Evolutionary conservation across 2,888 invertebrate species (phyloP), one percentile per base, ranked within the genome.

Genomic region (Gastrophysa polygoni): DNA sequence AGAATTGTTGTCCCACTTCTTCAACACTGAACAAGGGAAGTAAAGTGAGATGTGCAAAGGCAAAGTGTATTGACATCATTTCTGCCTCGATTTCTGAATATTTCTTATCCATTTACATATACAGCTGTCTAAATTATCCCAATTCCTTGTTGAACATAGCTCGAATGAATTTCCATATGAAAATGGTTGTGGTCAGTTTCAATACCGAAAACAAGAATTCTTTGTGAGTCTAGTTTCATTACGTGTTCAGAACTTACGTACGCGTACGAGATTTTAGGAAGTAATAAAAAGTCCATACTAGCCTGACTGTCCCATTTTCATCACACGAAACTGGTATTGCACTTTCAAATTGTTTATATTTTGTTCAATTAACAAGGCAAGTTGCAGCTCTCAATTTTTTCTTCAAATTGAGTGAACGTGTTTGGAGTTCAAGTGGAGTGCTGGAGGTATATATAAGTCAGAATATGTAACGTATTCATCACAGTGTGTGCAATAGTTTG

Each of bases 261-360:
- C 38, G 38, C 10, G 10, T 32, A 24, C 10, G 29, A 38, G 38
- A 38, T 43, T 17, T 20, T 24, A 54, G 54, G 54, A 54, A 54
- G 43, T 24, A 54, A 49, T 50, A 54, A 54, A 51, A 52, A 58
- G 54, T 46, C 34, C 57, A 49, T 54, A 54, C 43, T 43, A 43
- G 54, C 38, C 24, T 20, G 20, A 24, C 38, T 54, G 54, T 20
- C 24, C 54, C 24, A 62, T 62, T 57, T 62, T 54, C 29, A 43
- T 48, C 58, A 62, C 58, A 43, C 7, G 21, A 38, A 61, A 52
- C 44, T 46, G 47, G 48, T 58, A 56, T 51, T 61, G 56, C 65
- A 67, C 64, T 65, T 67, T 67, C 67, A 61, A 63, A 67, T 66
- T 55, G 57, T 63, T 34, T 56, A 54, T 62, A 66, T 59, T 68